These are phyloP conservation scores for Porites australiensis DNA, from an alignment of 64 coral and sea anemone species.

Conservation along the genomic window DNA sequence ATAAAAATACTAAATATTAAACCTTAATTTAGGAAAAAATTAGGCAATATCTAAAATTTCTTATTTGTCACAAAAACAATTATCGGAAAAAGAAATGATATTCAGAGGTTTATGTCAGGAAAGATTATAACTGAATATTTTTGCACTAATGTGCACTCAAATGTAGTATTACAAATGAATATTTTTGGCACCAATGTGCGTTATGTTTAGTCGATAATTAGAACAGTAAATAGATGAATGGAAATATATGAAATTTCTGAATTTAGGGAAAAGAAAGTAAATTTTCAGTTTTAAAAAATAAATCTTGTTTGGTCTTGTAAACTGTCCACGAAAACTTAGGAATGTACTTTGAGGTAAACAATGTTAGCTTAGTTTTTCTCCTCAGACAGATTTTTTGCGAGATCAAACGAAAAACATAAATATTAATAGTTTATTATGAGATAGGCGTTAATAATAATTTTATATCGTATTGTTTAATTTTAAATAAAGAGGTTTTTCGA, in stretches of 20 bases:
- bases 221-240: background rate
- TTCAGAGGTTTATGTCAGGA: background rate
- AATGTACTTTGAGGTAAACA: background rate
- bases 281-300: background rate
- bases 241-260: background rate
- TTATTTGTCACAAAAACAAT: background rate
- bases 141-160: background rate
- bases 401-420: conserved; percentile 5
- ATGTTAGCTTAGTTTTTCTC: background rate
- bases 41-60: background rate
- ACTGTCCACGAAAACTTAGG: background rate
- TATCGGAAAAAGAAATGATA: background rate
- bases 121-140: background rate
- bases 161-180: no score
- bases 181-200: no score
- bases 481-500: background rate
- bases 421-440: background rate
- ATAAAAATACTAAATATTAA: background rate
- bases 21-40: background rate
- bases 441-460: background rate
- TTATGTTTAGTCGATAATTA: no score
- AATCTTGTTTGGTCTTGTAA: background rate
- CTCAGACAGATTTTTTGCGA: background rate
- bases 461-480: conserved; percentile 20
- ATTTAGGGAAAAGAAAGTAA: background rate